A percentile compares a stretch with the other conserved stretches of the same genome.
Conservation (phyloP, 2,797 vertebrate genomes). For the Hypotaenidia okinawae region DNA sequence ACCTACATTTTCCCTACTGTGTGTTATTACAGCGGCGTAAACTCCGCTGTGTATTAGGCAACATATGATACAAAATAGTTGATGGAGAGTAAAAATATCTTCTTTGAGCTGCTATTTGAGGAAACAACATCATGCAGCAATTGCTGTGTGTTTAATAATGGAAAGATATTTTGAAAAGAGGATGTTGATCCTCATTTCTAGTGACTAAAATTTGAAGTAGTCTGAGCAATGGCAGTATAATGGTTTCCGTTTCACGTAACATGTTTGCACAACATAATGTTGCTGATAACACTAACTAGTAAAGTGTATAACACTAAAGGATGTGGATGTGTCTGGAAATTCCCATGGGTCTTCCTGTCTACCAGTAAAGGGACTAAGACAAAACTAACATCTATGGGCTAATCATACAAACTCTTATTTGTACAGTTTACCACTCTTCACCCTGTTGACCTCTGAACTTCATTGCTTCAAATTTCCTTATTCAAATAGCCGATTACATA, state of each 20-base stretch:
- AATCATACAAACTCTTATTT: constrained; percentile 7
- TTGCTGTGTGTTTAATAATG: not conserved
- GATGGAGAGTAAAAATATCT: not conserved
- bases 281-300: not conserved
- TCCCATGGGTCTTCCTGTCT: constrained; percentile 43
- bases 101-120: not conserved
- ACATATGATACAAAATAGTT: not conserved
- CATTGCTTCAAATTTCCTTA: accelerated
- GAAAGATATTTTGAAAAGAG: constrained; percentile 35
- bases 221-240: constrained; percentile 30
- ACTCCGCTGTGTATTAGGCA: not conserved
- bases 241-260: constrained; percentile 59
- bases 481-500: not conserved
- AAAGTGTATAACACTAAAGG: not conserved
- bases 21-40: not conserved
- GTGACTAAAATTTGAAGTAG: constrained; percentile 32
- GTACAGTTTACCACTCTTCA: not conserved
- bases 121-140: constrained; percentile 29
- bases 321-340: constrained; percentile 44
- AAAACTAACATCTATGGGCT: not conserved
- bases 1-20: not conserved
- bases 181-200: constrained; percentile 51
- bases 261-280: constrained; percentile 42
- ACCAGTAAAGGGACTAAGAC: not conserved
- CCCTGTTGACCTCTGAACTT: constrained; percentile 9